Evolutionary conservation across 2,888 invertebrate genomes (phyloP), one percentile per base, ranked within the genome.

Genomic region (Drosophila neonasuta): DNA sequence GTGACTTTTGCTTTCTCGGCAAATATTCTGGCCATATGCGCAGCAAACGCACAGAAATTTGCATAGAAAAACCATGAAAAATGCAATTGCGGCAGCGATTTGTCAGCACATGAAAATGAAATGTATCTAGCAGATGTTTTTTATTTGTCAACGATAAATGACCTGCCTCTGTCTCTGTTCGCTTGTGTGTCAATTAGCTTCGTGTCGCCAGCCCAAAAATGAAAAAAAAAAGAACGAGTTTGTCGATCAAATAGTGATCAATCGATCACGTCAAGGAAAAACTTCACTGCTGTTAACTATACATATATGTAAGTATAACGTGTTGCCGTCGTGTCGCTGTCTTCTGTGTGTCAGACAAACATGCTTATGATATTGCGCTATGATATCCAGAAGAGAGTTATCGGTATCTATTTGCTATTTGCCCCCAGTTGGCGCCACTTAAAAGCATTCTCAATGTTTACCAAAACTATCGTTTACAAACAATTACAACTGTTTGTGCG

Each of bases 401-500:
- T 74, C 66, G 63, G 46, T 60, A 52, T 56, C 51, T 61, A 55
- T 59, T 58, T 61, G 69, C 65, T 41, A 41, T 88, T 88, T 87
- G 79, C 77, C 77, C 74, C 85, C n/a, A 11, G 36, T 77, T 70
- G 88, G 88, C 88, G 88, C 88, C 88, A 83, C 79, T 70, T 77
- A 74, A 57, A 58, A 56, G 66, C 57, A 65, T 62, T 65, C 78
- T 71, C 62, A 59, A 63, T 84, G 79, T 84, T 85, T 86, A 72
- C 77, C 72, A 82, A 5, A 36, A 82, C 77, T 83, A 85, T 83
- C 87, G 80, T 82, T 83, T 79, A 83, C 83, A 83, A 87, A 87
- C 80, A 85, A 83, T 83, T 83, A 84, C 86, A 87, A 86, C 83
- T 71, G 74, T 54, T 87, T 86, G 80, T 84, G 75, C 70, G 62